phyloP scores from a whole-genome alignment of 2,113 vertebrate genomes.

The Alligator mississippiensis region DNA sequence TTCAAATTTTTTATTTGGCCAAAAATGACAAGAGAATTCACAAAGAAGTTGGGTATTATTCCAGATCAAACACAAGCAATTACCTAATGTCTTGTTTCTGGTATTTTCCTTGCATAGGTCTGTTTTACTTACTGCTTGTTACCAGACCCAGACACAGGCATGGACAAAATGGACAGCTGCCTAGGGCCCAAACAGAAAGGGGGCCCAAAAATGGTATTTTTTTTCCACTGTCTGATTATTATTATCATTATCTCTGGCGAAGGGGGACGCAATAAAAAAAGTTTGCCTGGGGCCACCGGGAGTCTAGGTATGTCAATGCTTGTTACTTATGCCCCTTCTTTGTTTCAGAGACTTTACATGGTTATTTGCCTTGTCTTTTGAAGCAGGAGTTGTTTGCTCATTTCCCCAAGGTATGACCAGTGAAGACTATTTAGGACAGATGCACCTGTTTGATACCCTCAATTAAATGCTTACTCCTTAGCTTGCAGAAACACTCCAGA shows the following conservation, averaged over 20 bases:
- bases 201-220: no score
- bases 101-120: neutral
- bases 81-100: neutral
- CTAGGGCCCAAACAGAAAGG: no score
- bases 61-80: neutral
- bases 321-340: neutral
- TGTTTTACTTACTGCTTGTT: neutral
- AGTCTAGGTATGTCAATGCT: neutral
- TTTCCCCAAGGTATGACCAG: conserved; percentile 11
- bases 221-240: no score
- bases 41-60: neutral
- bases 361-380: neutral
- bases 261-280: no score
- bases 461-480: conserved; percentile 23
- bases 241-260: no score
- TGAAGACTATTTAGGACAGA: conserved; percentile 8
- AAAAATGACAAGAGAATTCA: neutral
- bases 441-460: conserved; percentile 38
- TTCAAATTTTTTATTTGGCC: neutral
- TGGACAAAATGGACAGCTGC: no score
- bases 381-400: neutral
- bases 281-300: no score
- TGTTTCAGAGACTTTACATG: neutral
- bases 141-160: no score
- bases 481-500: conserved; percentile 22